A percentile compares a stretch with the other conserved stretches of the same genome.
Evolutionary conservation across 1,140 invertebrate genomes (phyloP).

Genomic region (Asbolus verrucosus): DNA sequence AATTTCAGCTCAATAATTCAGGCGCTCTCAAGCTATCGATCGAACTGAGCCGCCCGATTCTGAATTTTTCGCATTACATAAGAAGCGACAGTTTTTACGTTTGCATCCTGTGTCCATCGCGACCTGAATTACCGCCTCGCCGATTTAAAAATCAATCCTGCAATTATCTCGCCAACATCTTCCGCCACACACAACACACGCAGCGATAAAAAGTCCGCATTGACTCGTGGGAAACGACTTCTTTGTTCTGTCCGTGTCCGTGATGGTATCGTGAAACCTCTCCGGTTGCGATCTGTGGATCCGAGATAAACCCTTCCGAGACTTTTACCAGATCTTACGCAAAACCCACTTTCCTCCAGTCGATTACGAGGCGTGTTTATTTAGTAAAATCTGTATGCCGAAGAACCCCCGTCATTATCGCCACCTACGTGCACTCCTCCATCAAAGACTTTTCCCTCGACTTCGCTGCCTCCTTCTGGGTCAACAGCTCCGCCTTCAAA

Average conservation of each 20-base stretch:
- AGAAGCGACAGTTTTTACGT: too few species aligned
- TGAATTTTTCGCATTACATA: too few species aligned
- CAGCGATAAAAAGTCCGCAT: neutral
- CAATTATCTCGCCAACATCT: too few species aligned
- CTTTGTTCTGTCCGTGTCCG: slow-evolving; percentile 20
- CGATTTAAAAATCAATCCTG: too few species aligned
- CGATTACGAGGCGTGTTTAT: slow-evolving; percentile 19
- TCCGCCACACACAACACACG: neutral
- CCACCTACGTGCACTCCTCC: neutral
- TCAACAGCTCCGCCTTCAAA: slow-evolving; percentile 22
- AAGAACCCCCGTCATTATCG: neutral
- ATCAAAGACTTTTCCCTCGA: too few species aligned
- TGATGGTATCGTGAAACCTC: slow-evolving; percentile 24
- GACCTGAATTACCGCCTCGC: too few species aligned
- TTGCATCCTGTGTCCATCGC: too few species aligned
- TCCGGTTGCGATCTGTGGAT: slow-evolving; percentile 8
- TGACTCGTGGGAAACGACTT: neutral
- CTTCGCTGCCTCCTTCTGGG: slow-evolving; percentile 21
- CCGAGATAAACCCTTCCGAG: slow-evolving; percentile 13
- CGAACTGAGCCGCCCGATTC: too few species aligned
- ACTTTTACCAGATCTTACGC: slow-evolving; percentile 20
- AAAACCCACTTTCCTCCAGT: slow-evolving; percentile 11
- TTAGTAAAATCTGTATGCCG: slow-evolving; percentile 16
- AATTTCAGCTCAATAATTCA: too few species aligned
- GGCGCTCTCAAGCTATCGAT: too few species aligned